Base-by-base conservation (phyloP, 2,888 invertebrate genomes). In the Euzophera pinguis region DNA sequence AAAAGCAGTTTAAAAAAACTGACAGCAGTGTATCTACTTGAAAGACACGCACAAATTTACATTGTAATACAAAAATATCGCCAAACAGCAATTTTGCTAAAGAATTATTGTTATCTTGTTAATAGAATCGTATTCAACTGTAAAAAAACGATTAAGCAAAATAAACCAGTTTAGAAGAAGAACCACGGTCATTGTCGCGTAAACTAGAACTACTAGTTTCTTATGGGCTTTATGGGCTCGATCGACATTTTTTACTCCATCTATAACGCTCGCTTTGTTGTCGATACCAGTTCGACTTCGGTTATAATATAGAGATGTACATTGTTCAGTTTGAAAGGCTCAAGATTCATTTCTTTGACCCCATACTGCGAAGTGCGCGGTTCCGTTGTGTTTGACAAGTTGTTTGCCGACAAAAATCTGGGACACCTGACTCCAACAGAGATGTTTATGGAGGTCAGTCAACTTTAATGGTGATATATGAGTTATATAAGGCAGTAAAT, bases 321-420 rank as follows among this genome's bases (percentile, higher is more conserved):
- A 55, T 41, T 55, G 59, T 58, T 27, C 50, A 49, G 48, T 32
- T 50, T 42, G 17, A 49, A 47, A 50, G 47, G 16, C 32, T 34
- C 59, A 56, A 60, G 60, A 61, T 60, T 62, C 60, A 67, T 70
- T 69, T 70, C 64, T 64, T 67, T 65, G 73, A 69, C 68, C 70
- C 61, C 64, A 34, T 16, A 57, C 54, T 52, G 56, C 54, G 53
- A 61, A 59, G 59, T 43, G 54, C 59, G 60, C 62, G 53, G 69
- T 78, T 73, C 80, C 78, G 77, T 82, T 84, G 78, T 78, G 66
- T 84, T 79, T 83, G 81, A 79, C 83, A 80, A 75, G 77, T 67
- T 72, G 74, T 81, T 83, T 80, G 69, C 67, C 67, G 68, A 71
- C 62, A 61, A 69, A 67, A 70, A 81, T 78, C 75, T 82, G 69